These are phyloP conservation scores for Aspidiotus rigidus DNA, from an alignment of 2,888 invertebrate genomes.

Conservation along the genomic window DNA sequence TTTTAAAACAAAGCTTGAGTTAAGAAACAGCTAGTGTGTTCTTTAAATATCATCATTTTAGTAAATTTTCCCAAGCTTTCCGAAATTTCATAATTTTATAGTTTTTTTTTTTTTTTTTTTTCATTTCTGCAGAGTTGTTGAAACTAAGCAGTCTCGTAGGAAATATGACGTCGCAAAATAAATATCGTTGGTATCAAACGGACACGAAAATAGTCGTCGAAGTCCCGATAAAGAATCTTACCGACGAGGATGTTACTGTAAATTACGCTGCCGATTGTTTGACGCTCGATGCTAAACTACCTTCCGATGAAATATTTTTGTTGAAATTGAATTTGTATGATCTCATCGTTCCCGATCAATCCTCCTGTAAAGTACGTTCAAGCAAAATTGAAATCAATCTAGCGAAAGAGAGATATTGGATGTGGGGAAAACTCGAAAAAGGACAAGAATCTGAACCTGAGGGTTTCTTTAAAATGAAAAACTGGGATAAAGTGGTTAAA, in stretches of 20 bases:
- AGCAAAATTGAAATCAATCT: constrained; percentile 81
- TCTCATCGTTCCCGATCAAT: constrained; percentile 58
- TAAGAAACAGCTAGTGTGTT: too few species aligned
- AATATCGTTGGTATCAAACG: constrained; percentile 81
- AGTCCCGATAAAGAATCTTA: constrained; percentile 67
- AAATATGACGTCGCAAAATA: constrained; percentile 37
- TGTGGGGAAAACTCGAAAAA: constrained; percentile 45
- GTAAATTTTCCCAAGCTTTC: too few species aligned
- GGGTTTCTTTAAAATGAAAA: constrained; percentile 48
- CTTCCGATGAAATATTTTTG: constrained; percentile 54
- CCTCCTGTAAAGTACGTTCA: constrained; percentile 57
- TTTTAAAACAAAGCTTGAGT: too few species aligned
- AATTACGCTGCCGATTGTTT: constrained; percentile 30
- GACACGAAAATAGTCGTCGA: constrained; percentile 72
- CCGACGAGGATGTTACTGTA: constrained; percentile 55
- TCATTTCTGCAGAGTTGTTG: too few species aligned
- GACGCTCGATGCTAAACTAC: constrained; percentile 48
- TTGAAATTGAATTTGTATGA: constrained; percentile 62
- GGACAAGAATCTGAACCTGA: constrained; percentile 43
- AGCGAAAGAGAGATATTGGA: constrained; percentile 59
- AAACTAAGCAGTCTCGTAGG: too few species aligned
- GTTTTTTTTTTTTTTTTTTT: too few species aligned
- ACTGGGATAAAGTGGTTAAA: constrained; percentile 63
- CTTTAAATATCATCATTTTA: too few species aligned
- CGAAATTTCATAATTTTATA: too few species aligned